phyloP scores from a whole-genome alignment of 2,888 invertebrate species.

The Bombylius discolor region DNA sequence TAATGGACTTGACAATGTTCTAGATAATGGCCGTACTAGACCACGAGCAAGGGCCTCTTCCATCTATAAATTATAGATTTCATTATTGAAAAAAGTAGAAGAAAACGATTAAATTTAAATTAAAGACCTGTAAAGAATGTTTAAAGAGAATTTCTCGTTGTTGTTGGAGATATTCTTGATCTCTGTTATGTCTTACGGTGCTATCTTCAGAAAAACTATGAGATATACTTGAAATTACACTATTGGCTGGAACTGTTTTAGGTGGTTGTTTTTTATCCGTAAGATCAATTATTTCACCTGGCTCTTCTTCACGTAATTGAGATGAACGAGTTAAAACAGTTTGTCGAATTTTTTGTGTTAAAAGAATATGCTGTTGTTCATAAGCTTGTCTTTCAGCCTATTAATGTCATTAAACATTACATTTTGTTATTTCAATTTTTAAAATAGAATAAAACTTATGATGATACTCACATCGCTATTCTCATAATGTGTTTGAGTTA shows the following conservation, averaged over 20 bases:
- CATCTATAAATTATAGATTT: constrained; percentile 13
- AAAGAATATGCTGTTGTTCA: constrained; percentile 47
- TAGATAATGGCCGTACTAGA: constrained; percentile 52
- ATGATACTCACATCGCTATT: constrained; percentile 32
- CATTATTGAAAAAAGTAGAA: too few species aligned
- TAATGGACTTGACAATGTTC: constrained; percentile 75
- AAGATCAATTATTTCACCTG: constrained; percentile 58
- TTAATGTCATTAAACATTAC: background rate
- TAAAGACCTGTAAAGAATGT: constrained; percentile 39
- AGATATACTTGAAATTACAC: constrained; percentile 33
- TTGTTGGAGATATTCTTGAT: constrained; percentile 49
- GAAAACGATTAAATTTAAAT: background rate
- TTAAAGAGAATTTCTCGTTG: constrained; percentile 51
- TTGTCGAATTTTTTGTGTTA: constrained; percentile 75
- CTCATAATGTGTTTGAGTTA: constrained; percentile 36
- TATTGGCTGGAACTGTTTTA: constrained; percentile 41
- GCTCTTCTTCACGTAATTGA: constrained; percentile 46
- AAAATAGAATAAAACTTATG: background rate
- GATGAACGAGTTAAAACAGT: constrained; percentile 72
- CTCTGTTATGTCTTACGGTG: constrained; percentile 24
- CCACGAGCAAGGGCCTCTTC: constrained; percentile 31
- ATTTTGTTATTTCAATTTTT: background rate
- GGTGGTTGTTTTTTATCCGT: constrained; percentile 50
- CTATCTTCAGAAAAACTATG: constrained; percentile 40
- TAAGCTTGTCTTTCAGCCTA: constrained; percentile 43